Base-by-base conservation (phyloP, 2,797 vertebrate species). In the Todus mexicanus region DNA sequence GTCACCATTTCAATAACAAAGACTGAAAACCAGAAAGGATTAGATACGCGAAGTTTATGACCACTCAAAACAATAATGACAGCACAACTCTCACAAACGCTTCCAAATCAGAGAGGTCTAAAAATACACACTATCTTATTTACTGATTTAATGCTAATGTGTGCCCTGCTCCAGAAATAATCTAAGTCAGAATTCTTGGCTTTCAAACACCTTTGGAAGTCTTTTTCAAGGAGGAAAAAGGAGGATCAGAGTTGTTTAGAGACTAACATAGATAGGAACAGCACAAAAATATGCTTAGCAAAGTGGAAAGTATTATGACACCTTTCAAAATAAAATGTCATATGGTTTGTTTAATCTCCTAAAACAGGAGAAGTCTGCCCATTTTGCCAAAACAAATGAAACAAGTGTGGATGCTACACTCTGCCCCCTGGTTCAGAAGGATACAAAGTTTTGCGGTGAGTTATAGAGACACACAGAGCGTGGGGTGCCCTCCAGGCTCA, bases 371-470 rank as follows among this genome's bases (percentile, higher is more conserved):
- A 89, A 61, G 21, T 18, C 23, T 50, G n/a, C 57, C 74, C 40
- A 31, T 82, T 94, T 50, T 89, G 96, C 93, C 96, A 97, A 96
- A 96, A 95, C 65, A 97, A 97, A 94, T 37, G 13, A 86, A 95
- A 70, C 21, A 77, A 94, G 53, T 4, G 20, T 76, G 56, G 85
- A 91, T 54, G 72, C 38, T 61, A 95, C 70, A 95, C 70, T 89
- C 35, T 76, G 70, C 50, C 94, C 94, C 87, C 57, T 80, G 56
- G 77, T 94, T 97, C 88, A 89, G 59, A 88, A 85, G 74, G 90
- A 59, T 74, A 87, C 65, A 75, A 81, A 93, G 38, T 64, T 80
- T 87, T 77, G 74, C 16, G 15, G 57, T 4, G 59, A 92, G 63
- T 63, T 83, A 22, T 11, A 42, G 4, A 45, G 75, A 94, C 74